Evolutionary conservation across 2,113 vertebrate species (phyloP), one percentile per base, ranked within the genome.

Genomic region (Silurus asotus): DNA sequence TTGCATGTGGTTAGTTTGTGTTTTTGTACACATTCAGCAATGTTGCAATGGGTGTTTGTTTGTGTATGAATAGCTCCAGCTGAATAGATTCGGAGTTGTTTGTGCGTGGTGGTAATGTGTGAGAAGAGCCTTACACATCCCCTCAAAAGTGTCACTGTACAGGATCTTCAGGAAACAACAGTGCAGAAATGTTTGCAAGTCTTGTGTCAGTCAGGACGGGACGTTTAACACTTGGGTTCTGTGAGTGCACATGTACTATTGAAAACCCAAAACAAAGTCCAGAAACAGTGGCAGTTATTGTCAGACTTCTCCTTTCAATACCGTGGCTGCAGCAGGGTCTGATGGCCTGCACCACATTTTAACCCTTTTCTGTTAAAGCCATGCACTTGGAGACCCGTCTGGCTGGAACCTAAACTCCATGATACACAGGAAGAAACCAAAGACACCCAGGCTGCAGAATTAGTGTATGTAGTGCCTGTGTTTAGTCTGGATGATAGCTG

Each of bases 251-350:
- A 94, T 95, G 11, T 90, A 91, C 2, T 20, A 91, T 93, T 93
- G 93, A 91, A 93, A 94, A 93, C 90, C 82, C 88, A 83, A 76
- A 75, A 85, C 86, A 65, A 61, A 45, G 72, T 58, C 88, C 53
- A 74, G 78, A 86, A 93, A 96, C 94, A 96, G 92, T 93, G 92
- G 91, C 87, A 69, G 88, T 91, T 92, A 92, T 96, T 96, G 94
- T 96, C 84, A 83, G 85, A 83, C 1, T 89, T 81, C 87, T 89
- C 91, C 90, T 86, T 92, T 90, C 90, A 87, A 75, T 67, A 65
- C 87, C 65, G 17, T 83, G 81, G 88, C 88, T 90, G 81, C 87
- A 49, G 86, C 85, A 55, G 61, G 86, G 13, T 89, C 67, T 90
- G 77, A 56, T 64, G 17, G 37, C 49, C 82, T 78, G 67, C 72